These are phyloP conservation scores for Pseudolaguvia tuberculata DNA, from an alignment of 2,113 vertebrate species.

Conservation along the genomic window DNA sequence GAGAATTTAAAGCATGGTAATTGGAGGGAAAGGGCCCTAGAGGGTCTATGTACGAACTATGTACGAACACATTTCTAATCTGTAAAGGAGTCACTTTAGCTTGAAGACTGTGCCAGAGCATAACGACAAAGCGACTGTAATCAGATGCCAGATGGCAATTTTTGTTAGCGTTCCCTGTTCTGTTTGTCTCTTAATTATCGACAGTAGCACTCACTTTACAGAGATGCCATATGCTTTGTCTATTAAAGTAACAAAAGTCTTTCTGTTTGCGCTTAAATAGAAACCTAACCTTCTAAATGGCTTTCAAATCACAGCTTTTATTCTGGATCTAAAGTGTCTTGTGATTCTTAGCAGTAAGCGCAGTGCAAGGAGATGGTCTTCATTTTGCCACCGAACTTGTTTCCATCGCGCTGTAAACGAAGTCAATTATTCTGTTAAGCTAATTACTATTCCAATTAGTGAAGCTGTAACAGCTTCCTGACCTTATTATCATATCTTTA, in stretches of 20 bases:
- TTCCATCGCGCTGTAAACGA: slow-evolving; percentile 19
- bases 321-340: background rate
- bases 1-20: slow-evolving; percentile 43
- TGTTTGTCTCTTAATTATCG: slow-evolving; percentile 56
- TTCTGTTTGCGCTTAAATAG: background rate
- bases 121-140: background rate
- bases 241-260: slow-evolving; percentile 30
- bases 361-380: background rate
- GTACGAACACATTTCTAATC: slow-evolving; percentile 8
- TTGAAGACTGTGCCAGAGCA: background rate
- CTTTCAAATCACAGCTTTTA: background rate
- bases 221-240: slow-evolving; percentile 48
- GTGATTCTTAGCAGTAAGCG: background rate
- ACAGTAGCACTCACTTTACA: slow-evolving; percentile 53
- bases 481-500: slow-evolving; percentile 38
- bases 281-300: background rate
- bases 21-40: slow-evolving; percentile 25
- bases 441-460: slow-evolving; percentile 39
- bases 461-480: slow-evolving; percentile 18
- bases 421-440: slow-evolving; percentile 38
- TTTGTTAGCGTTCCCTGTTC: slow-evolving; percentile 54
- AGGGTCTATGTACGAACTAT: background rate
- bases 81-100: background rate
- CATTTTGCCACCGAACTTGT: slow-evolving; percentile 24
- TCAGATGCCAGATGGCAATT: slow-evolving; percentile 46